Evolutionary conservation across 2,888 invertebrate species (phyloP).

Genomic region (Agelastica alni): DNA sequence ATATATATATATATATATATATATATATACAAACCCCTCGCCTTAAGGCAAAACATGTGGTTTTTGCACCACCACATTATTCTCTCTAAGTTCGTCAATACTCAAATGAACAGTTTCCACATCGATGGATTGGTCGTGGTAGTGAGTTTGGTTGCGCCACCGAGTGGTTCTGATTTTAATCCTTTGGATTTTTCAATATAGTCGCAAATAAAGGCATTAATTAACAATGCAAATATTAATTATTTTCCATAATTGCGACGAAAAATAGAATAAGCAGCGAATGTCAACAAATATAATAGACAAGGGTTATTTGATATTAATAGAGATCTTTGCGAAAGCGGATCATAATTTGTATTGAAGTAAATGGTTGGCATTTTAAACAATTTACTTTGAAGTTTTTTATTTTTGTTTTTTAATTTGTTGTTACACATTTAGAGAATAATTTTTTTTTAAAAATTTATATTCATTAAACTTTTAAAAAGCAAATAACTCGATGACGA

Average conservation of each 20-base stretch:
- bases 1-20: too few species aligned
- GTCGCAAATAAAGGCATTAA: background rate
- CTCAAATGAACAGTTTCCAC: background rate
- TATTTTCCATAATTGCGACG: too few species aligned
- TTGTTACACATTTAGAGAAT: too few species aligned
- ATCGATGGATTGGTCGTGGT: background rate
- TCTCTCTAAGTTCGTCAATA: background rate
- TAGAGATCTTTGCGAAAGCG: too few species aligned
- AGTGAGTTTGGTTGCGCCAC: background rate
- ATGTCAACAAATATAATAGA: too few species aligned
- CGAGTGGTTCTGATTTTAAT: too few species aligned
- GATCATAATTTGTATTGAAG: too few species aligned
- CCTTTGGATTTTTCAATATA: background rate
- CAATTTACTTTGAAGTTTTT: background rate
- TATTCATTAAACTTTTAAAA: background rate
- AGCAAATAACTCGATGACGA: background rate
- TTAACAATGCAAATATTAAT: too few species aligned
- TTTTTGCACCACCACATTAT: background rate
- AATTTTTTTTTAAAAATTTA: background rate
- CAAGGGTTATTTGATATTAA: too few species aligned
- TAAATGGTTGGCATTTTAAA: background rate
- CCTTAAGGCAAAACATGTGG: too few species aligned
- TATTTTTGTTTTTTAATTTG: background rate
- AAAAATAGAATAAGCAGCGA: too few species aligned
- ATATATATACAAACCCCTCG: too few species aligned